These are phyloP conservation scores for Agonopterix arenella DNA, from an alignment of 2,888 invertebrate species.

Conservation along the genomic window DNA sequence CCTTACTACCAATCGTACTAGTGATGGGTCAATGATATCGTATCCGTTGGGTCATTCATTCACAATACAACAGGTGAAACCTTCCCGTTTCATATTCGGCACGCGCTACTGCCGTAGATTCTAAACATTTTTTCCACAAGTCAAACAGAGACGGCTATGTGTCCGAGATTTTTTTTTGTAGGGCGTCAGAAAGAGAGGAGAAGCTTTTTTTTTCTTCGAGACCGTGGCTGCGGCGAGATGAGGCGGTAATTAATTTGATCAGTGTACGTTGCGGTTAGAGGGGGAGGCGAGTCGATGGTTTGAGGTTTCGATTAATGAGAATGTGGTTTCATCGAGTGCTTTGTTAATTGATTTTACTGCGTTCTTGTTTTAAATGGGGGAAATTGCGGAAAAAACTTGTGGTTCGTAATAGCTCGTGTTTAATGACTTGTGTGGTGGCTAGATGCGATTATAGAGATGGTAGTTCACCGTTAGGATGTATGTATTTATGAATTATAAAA, in stretches of 20 bases:
- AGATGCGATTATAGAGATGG: too few species aligned
- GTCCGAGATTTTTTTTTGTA: conserved; percentile 17
- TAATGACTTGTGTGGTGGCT: too few species aligned
- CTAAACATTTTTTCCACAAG: conserved; percentile 40
- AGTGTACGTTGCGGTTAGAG: conserved; percentile 46
- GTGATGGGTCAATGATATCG: conserved; percentile 14
- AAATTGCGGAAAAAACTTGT: too few species aligned
- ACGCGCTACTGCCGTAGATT: conserved; percentile 59
- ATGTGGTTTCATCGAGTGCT: conserved; percentile 3
- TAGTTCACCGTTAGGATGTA: too few species aligned
- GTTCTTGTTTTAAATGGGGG: background rate
- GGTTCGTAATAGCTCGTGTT: too few species aligned
- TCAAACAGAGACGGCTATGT: conserved; percentile 25
- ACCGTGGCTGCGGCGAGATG: conserved; percentile 55
- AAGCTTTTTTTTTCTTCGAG: conserved; percentile 42
- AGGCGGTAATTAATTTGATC: conserved; percentile 74
- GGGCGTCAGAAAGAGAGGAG: conserved; percentile 23
- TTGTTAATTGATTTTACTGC: conserved; percentile 7
- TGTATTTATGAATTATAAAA: too few species aligned
- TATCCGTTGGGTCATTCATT: conserved; percentile 42
- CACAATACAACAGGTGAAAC: conserved; percentile 60
- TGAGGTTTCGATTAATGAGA: conserved; percentile 20
- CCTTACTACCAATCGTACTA: background rate
- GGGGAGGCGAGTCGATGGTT: conserved; percentile 24
- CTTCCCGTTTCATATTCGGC: conserved; percentile 62